Base-by-base conservation (phyloP, 2,797 vertebrate genomes). In the Setipinna tenuifilis region DNA sequence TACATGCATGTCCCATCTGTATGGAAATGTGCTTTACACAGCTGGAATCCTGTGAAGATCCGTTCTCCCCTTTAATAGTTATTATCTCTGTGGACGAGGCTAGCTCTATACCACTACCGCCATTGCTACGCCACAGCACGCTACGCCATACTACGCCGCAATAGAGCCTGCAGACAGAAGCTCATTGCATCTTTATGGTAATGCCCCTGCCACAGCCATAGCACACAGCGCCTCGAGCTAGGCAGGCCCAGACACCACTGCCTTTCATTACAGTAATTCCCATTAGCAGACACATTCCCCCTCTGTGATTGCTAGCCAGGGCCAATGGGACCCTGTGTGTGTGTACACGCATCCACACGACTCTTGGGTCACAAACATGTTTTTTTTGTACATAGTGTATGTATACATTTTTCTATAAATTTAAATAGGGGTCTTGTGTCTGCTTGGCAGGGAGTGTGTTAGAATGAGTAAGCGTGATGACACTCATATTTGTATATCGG, bases 1-100 rank as follows among this genome's bases (percentile, higher is more conserved):
- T 97, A 97, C 97, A 97, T 96, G 97, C 97, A 96, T 96, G 97
- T 98, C 98, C 98, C 97, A 99, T 99, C 97, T 99, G 98, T 98
- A 99, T 99, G 98, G 97, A 98, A 99, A 99, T 99, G 96, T 85
- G 93, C 93, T 95, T 95, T 97, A 92, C 98, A 97, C 98, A 99
- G 98, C 98, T 99, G 98, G 98, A 97, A 95, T 97, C 96, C 93
- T 92, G 96, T 96, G 95, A 97, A 97, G 96, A 96, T 96, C 96
- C 97, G 97, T 98, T 97, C 97, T 98, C 98, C 97, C 97, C 71
- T 44, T 97, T 98, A 99, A 99, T 98, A 98, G 97, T 98, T 98
- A 98, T 98, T 98, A 98, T 98, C 97, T 98, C 96, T 97, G 97
- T 96, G 96, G 95, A 96, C 96, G 97, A 94, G 50, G 50, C 50